phyloP scores from a whole-genome alignment of 2,888 invertebrate species.

The Sesia apiformis region DNA sequence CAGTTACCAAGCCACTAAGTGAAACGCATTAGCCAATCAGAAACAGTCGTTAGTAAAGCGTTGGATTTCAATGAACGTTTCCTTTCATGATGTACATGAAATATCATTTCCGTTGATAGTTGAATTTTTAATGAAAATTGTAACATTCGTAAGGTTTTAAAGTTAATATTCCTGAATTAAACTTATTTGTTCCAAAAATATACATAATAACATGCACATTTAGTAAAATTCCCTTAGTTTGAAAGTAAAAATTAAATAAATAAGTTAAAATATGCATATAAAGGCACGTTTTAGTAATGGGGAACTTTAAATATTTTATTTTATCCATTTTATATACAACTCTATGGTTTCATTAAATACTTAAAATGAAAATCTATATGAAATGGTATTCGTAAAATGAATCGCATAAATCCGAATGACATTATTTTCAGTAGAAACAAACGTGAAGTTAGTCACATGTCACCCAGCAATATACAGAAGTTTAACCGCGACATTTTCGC shows the following conservation, averaged over 20 bases:
- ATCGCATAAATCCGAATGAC: slow-evolving; percentile 32
- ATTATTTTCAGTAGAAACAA: slow-evolving; percentile 67
- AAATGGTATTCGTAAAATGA: slow-evolving; percentile 22
- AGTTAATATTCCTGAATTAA: too few relatives aligned
- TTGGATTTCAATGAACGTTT: slow-evolving; percentile 20
- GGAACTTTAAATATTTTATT: neutral
- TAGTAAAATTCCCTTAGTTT: too few relatives aligned
- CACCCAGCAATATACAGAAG: slow-evolving; percentile 41
- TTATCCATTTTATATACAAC: neutral
- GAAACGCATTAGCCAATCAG: slow-evolving; percentile 37
- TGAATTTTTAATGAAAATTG: too few relatives aligned
- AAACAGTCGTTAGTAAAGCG: slow-evolving; percentile 11
- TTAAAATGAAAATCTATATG: neutral
- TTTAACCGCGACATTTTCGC: slow-evolving; percentile 75
- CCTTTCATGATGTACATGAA: slow-evolving; percentile 19
- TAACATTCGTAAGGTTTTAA: too few relatives aligned
- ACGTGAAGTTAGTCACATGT: slow-evolving; percentile 58
- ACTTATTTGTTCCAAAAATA: too few relatives aligned
- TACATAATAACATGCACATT: too few relatives aligned
- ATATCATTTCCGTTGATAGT: neutral
- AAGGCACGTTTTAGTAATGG: too few relatives aligned
- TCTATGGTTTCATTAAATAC: neutral
- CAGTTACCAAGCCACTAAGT: slow-evolving; percentile 16
- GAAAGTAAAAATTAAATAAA: too few relatives aligned
- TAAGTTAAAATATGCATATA: too few relatives aligned